Base-by-base conservation (phyloP, 2,113 vertebrate genomes). In the Anhinga rufa region DNA sequence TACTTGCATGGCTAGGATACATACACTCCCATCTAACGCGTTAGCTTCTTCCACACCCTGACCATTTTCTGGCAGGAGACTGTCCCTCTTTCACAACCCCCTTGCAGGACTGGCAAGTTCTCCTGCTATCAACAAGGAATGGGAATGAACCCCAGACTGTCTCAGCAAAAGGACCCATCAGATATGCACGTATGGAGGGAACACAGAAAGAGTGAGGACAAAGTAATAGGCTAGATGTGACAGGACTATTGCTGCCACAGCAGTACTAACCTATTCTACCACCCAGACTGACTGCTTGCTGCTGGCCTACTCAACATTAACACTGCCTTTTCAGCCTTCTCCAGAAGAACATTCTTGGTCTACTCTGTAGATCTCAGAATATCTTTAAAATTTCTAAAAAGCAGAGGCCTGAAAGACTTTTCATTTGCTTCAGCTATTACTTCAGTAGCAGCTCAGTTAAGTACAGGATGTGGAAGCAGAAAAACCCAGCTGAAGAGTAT, bases 31-130 rank as follows among this genome's bases (percentile, higher is more conserved):
- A 24, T 36, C 44, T 65, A 66, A 68, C 64, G 28, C 0, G 1
- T 62, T 49, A 76, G 29, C 57, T 92, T 92, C 87, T 91, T 82
- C 52, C 86, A 92, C 61, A 76, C 69, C 49, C 84, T 85, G 69
- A 40, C 34, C 40, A 18, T 46, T 91, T 92, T 76, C 81, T 85
- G 77, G 54, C 64, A 84, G 42, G 42, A 88, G 34, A 60, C 9
- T 17, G 6, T 42, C 12, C 66, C 22, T 96, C 61, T 95, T 96
- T 87, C 84, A 64, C 78, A 95, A 42, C 22, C 12, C 25, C 6
- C 16, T 65, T 69, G 72, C 71, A 92, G 55, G 83, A 92, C 55
- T 70, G 57, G 60, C 89, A 93, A 92, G 80, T 90, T 95, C 55
- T 91, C 49, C 76, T 57, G 68, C 46, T 80, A 14, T 20, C 62